phyloP scores from a whole-genome alignment of 1,140 invertebrate species.

The Halictus rubicundus region DNA sequence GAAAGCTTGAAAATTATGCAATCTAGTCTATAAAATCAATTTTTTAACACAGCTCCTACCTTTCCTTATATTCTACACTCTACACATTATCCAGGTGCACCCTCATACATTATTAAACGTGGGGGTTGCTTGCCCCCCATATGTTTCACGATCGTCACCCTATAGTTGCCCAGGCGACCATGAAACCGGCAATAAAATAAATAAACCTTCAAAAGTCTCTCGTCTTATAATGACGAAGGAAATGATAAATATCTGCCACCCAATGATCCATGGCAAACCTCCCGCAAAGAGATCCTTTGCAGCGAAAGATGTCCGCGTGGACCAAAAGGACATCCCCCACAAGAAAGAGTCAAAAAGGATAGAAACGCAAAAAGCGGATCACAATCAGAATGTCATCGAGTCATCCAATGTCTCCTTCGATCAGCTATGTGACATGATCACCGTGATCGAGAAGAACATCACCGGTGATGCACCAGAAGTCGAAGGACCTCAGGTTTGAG shows the following conservation, averaged over 20 bases:
- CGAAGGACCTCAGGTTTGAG: conserved; percentile 11
- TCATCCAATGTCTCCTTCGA: conserved; percentile 65
- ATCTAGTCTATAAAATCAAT: too few relatives aligned
- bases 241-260: conserved; percentile 46
- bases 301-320: not conserved
- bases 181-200: not conserved
- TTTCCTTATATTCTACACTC: too few relatives aligned
- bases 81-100: too few relatives aligned
- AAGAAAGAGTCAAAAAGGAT: too few relatives aligned
- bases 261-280: conserved; percentile 22
- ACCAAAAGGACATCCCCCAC: not conserved
- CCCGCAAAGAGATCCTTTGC: conserved; percentile 28
- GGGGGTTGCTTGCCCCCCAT: too few relatives aligned
- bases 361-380: conserved; percentile 47
- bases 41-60: too few relatives aligned
- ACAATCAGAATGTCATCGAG: conserved; percentile 72
- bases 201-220: not conserved
- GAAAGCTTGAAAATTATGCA: too few relatives aligned
- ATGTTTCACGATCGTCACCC: too few relatives aligned
- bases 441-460: conserved; percentile 67
- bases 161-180: too few relatives aligned
- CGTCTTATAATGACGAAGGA: not conserved
- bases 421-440: conserved; percentile 73
- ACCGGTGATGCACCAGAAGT: conserved; percentile 15
- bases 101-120: too few relatives aligned